Evolutionary conservation across 2,888 invertebrate species (phyloP), one percentile per base, ranked within the genome.

Genomic region (Lochmaea crataegi): DNA sequence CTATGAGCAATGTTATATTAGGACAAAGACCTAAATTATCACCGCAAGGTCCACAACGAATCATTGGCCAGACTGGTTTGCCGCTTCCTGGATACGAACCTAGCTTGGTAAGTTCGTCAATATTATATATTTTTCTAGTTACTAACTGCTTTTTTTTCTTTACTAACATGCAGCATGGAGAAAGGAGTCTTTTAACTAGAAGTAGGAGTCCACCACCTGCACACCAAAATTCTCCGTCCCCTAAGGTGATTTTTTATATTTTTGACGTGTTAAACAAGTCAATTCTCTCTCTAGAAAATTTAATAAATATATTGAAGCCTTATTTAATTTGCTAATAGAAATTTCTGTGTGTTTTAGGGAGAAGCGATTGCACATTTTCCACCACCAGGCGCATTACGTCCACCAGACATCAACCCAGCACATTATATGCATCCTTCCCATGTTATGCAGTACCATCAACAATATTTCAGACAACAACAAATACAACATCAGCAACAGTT

Each of bases 131-230:
- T 65, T 22, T 69, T 69, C 42, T 61, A 26, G 26, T 48, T 32
- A 48, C 61, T 68, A 68, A 60, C 60, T 10, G 42, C 26, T 61
- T 68, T 58, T 78, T 77, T 79, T 78, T 80, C 78, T 75, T 82
- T 81, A 85, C 84, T 85, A 86, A 86, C 89, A 88, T 86, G 85
- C 90, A 92, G 92, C 91, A 89, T 85, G 86, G 89, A 78, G 85
- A 85, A 53, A 80, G 84, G 77, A 83, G 83, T 80, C 78, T 83
- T 76, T 84, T 83, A 82, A 86, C 85, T 82, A 81, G 84, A 76
- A 85, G 88, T 84, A 92, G 93, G 89, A 94, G 94, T 87, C 94
- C 94, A 83, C 94, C 94, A 84, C 94, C 94, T 85, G 94, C 95
- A 81, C 94, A 94, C 87, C 94, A 94, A 90, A 94, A 92, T 85